Conservation (phyloP, 92 coral and sea anemone species). For the Umimayanthus chanpuru region DNA sequence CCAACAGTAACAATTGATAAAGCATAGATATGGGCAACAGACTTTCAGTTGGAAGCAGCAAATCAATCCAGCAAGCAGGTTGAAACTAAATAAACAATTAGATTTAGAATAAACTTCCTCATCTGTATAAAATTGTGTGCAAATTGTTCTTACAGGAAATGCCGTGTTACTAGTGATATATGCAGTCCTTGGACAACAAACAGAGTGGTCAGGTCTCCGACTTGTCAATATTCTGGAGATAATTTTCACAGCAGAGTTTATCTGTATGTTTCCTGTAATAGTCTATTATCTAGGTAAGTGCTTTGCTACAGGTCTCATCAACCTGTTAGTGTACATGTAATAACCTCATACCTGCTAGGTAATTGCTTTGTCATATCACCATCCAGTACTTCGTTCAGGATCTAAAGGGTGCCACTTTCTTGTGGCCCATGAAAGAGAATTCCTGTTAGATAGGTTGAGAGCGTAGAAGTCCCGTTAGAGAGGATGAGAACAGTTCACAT, state of each 20-base stretch:
- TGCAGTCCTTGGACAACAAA: conserved; percentile 67
- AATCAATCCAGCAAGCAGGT: no score
- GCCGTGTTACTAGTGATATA: conserved; percentile 82
- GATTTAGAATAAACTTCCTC: not conserved
- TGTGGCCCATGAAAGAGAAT: no score
- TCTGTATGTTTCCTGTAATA: conserved; percentile 76
- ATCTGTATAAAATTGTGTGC: not conserved
- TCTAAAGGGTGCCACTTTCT: no score
- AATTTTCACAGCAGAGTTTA: conserved; percentile 74
- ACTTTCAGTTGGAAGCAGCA: no score
- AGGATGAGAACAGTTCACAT: no score
- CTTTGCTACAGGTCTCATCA: no score
- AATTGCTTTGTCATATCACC: not conserved
- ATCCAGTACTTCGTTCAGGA: no score
- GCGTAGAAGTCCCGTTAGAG: no score
- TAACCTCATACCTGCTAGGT: not conserved
- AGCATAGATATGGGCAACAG: no score
- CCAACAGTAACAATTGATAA: no score
- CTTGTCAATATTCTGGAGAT: conserved; percentile 78
- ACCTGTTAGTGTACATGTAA: no score
- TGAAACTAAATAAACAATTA: not conserved
- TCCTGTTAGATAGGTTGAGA: no score
- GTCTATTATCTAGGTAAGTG: conserved; percentile 80
- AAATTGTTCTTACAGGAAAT: conserved; percentile 69
- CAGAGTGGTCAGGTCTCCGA: conserved; percentile 50